These are phyloP conservation scores for Rhopilema esculentum DNA, from an alignment of 30 jellyfish, hydroid and myxozoan species.

Conservation along the genomic window DNA sequence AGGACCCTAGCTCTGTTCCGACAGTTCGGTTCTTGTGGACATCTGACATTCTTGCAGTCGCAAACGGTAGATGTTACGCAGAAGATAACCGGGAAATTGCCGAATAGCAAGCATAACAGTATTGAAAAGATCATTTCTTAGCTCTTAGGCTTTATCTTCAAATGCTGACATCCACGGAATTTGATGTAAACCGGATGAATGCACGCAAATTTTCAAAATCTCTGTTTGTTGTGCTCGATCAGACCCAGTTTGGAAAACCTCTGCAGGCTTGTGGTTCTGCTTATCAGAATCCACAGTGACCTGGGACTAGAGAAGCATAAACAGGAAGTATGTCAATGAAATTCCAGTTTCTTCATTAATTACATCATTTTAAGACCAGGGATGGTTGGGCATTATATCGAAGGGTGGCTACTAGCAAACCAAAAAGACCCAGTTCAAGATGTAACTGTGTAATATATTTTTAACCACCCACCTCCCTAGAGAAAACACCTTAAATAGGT, in stretches of 20 bases:
- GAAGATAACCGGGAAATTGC: neutral
- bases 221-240: neutral
- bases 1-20: conserved; percentile 4
- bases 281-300: neutral
- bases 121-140: neutral
- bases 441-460: too few species aligned
- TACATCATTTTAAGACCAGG: too few species aligned
- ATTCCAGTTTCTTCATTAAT: too few species aligned
- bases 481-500: too few species aligned
- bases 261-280: neutral
- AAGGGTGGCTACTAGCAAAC: too few species aligned
- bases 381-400: too few species aligned
- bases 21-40: conserved; percentile 3
- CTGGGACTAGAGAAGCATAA: neutral
- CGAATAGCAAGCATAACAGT: neutral
- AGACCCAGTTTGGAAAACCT: neutral
- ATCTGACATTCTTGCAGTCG: conserved; percentile 19
- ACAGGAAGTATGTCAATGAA: neutral
- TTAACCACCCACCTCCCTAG: too few species aligned
- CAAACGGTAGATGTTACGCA: neutral
- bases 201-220: too few species aligned
- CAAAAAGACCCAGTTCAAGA: too few species aligned
- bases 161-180: neutral
- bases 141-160: neutral
- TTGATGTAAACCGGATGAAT: too few species aligned